Percentiles rank a stretch among this genome's conserved stretches.
Conservation (phyloP, 2,797 vertebrate genomes). For the Siniperca scherzeri region DNA sequence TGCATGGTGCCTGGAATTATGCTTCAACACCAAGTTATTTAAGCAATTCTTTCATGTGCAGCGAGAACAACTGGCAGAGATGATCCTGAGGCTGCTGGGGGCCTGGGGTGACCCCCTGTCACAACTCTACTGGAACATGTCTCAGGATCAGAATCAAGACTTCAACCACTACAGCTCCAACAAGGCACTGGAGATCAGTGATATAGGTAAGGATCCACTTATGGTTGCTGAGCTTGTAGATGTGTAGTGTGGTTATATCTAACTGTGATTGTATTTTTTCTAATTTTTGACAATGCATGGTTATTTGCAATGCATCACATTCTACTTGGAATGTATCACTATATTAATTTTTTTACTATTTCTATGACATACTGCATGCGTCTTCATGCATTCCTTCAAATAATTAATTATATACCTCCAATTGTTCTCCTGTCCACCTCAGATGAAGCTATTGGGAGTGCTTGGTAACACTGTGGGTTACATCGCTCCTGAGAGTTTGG, state of each 20-base stretch:
- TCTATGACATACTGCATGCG: not conserved
- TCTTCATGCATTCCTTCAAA: not conserved
- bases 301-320: not conserved
- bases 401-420: not conserved
- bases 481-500: slow-evolving; percentile 61
- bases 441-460: slow-evolving; percentile 85
- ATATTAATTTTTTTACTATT: not conserved
- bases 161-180: slow-evolving; percentile 76
- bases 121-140: slow-evolving; percentile 78
- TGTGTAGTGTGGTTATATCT: not conserved
- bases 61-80: slow-evolving; percentile 81
- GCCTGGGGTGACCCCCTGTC: slow-evolving; percentile 82
- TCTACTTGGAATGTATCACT: not conserved
- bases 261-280: not conserved
- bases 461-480: slow-evolving; percentile 77
- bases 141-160: slow-evolving; percentile 72
- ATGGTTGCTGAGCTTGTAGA: not conserved
- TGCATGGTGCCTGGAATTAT: not conserved
- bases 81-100: slow-evolving; percentile 81
- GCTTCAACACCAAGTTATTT: not conserved
- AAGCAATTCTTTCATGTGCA: slow-evolving; percentile 40
- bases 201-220: slow-evolving; percentile 70
- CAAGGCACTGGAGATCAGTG: slow-evolving; percentile 81
- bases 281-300: not conserved
- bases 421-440: not conserved